phyloP scores from a whole-genome alignment of 2,888 invertebrate species.

The Eupithecia subfuscata region DNA sequence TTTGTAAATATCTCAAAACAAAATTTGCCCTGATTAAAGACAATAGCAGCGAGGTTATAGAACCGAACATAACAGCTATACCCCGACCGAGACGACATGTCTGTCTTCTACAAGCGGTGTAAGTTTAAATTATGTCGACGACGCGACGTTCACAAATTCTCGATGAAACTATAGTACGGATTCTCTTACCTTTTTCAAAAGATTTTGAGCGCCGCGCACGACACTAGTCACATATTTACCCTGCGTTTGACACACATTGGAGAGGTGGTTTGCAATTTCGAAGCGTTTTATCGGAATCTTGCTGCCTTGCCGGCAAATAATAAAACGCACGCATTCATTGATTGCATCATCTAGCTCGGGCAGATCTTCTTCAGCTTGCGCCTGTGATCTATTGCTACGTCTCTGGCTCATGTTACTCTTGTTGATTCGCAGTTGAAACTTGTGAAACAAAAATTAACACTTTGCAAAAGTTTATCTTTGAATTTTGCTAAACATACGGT shows the following conservation, averaged over 20 bases:
- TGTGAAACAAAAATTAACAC: neutral
- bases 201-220: conserved; percentile 62
- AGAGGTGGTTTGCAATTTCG: conserved; percentile 69
- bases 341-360: conserved; percentile 53
- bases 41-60: too few relatives aligned
- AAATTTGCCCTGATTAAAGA: neutral
- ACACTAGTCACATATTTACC: conserved; percentile 56
- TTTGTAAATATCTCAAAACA: neutral
- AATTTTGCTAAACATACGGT: too few relatives aligned
- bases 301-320: conserved; percentile 71
- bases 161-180: neutral
- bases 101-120: too few relatives aligned
- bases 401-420: conserved; percentile 55
- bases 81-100: too few relatives aligned
- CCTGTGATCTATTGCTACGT: conserved; percentile 46
- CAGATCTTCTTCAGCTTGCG: conserved; percentile 43
- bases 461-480: neutral
- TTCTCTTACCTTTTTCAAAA: conserved; percentile 58
- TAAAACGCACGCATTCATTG: conserved; percentile 70
- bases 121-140: too few relatives aligned
- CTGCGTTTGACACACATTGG: conserved; percentile 55
- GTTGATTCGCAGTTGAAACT: neutral
- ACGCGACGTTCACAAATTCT: too few relatives aligned
- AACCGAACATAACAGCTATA: too few relatives aligned
- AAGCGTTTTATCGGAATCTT: conserved; percentile 71